A percentile compares a stretch with the other conserved stretches of the same genome.
phyloP scores from a whole-genome alignment of 2,888 invertebrate species.

The Yponomeuta plumbellus region DNA sequence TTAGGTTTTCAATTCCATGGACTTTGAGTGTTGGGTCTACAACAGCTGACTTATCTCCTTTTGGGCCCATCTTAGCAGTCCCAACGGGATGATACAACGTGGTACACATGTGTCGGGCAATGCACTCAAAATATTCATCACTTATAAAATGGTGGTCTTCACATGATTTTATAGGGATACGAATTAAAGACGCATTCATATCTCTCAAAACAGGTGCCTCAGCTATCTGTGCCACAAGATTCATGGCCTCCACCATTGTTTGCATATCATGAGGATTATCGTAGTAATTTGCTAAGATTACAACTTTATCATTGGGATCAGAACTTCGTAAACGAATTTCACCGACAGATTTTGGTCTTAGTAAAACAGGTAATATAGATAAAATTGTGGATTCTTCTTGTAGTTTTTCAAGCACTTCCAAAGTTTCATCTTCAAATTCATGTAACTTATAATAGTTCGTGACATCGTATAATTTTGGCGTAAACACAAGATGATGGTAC shows the following conservation, averaged over 20 bases:
- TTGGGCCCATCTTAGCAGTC: conserved; percentile 79
- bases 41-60: conserved; percentile 58
- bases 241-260: conserved; percentile 37
- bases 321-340: conserved; percentile 79
- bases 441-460: conserved; percentile 40
- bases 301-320: conserved; percentile 70
- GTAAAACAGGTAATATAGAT: conserved; percentile 72
- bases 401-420: conserved; percentile 34
- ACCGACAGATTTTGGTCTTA: conserved; percentile 83
- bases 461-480: conserved; percentile 38
- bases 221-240: conserved; percentile 32
- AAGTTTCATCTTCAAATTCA: conserved; percentile 36
- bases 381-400: conserved; percentile 45
- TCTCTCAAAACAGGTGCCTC: conserved; percentile 42
- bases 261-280: conserved; percentile 70
- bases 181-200: conserved; percentile 39
- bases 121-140: conserved; percentile 45
- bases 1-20: conserved; percentile 64
- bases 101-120: conserved; percentile 43
- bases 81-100: conserved; percentile 84
- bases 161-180: conserved; percentile 48
- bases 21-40: conserved; percentile 75
- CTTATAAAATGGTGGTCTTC: conserved; percentile 33
- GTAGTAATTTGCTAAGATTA: conserved; percentile 79
- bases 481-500: conserved; percentile 42